Evolutionary conservation across 2,888 invertebrate species (phyloP), one percentile per base, ranked within the genome.

Genomic region (Clostera curtula): DNA sequence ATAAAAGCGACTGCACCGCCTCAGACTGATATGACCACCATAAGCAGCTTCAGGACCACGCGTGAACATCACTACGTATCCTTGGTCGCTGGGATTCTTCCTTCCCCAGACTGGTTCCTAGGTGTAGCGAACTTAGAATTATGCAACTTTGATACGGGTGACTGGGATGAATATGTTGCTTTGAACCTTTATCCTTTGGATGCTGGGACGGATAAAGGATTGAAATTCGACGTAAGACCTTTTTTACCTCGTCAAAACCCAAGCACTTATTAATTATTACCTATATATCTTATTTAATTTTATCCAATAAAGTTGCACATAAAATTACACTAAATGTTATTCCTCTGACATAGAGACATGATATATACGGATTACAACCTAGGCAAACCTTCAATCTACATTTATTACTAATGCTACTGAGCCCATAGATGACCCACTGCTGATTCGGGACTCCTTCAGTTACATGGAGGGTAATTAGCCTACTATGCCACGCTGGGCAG

Each of bases 61-160:
- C 54, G 45, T 5, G 56, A 64, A 3, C 66, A 75, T 28, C 82
- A 82, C 29, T 46, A 73, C 7, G 66, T 83, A 1, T 77, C 82
- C 1, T 34, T 83, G 3, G 79, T 68, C 1, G 62, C 73, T 0
- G 77, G 73, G 2, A 67, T 83, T 10, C 41, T 76, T 16, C 82
- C 82, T 0, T 83, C 97, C 0, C 98, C 98, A 0, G 98, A 99
- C 74, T 99, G 98, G 98, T 93, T 97, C 39, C 92, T 97, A 2
- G 98, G 98, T 1, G 90, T 98, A 0, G 93, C 91, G 18, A 92
- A 93, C 1, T 73, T 97, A 28, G 94, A 98, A 62, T 83, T 99
- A 2, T 99, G 99, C 53, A 84, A 90, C 10, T 70, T 82, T 4
- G 90, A 93, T 58, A 94, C 94, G 0, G 52, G 58, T 0, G 43